Percentiles rank a stretch among this genome's conserved stretches.
phyloP scores from a whole-genome alignment of 2,113 vertebrate genomes.

The Oreochromis niloticus region DNA sequence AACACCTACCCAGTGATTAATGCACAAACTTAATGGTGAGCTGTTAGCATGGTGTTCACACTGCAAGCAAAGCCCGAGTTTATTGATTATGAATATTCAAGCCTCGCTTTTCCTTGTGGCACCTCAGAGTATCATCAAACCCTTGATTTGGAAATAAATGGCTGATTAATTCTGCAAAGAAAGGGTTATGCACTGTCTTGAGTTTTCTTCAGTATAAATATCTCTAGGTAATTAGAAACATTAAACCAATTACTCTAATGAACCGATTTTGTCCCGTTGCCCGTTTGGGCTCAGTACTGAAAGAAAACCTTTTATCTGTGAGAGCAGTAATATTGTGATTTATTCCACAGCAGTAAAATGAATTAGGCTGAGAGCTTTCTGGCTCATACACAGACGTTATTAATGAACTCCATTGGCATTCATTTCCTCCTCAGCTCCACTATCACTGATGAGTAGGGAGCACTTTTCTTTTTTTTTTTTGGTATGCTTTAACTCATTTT shows the following conservation, averaged over 20 bases:
- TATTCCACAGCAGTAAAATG: constrained; percentile 45
- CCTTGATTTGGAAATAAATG: background rate
- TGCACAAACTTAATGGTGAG: background rate
- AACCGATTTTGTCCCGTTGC: constrained; percentile 31
- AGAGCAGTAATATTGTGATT: constrained; percentile 56
- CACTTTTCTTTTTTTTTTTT: background rate
- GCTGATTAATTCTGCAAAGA: background rate
- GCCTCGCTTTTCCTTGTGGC: background rate
- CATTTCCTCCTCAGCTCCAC: constrained; percentile 13
- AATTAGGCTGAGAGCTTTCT: constrained; percentile 58
- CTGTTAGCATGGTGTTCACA: background rate
- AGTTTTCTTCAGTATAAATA: constrained; percentile 24
- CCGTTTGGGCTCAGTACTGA: background rate
- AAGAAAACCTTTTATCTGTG: constrained; percentile 25
- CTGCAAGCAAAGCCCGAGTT: background rate
- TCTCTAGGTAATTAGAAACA: constrained; percentile 47
- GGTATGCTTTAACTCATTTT: background rate
- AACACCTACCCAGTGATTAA: background rate
- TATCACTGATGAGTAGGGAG: background rate
- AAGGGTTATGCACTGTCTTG: constrained; percentile 1
- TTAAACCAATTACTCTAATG: constrained; percentile 59
- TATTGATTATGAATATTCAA: background rate
- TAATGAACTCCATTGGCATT: constrained; percentile 43
- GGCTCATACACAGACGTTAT: constrained; percentile 48
- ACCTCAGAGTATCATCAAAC: background rate